Conservation (phyloP, 2,113 vertebrate species). For the Terrapene triunguis region DNA sequence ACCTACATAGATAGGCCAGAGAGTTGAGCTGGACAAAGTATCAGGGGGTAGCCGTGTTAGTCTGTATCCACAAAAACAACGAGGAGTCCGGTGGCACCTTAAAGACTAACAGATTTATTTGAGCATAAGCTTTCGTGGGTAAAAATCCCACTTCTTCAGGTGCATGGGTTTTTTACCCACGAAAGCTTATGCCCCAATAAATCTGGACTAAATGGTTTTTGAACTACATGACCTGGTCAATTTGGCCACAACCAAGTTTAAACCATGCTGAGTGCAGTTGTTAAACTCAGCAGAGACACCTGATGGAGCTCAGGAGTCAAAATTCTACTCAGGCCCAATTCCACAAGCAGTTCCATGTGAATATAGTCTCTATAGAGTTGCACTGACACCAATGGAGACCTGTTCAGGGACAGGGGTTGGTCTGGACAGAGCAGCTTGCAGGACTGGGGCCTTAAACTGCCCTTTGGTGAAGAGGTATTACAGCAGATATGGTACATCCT, state of each 20-base stretch:
- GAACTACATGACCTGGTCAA: not conserved
- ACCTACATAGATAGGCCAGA: rapidly evolving
- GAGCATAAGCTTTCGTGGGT: too few species aligned
- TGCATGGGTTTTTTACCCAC: too few species aligned
- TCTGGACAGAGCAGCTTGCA: not conserved
- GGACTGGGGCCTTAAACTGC: not conserved
- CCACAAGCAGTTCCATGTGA: not conserved
- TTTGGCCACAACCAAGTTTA: not conserved
- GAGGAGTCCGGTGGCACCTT: too few species aligned
- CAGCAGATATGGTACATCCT: not conserved
- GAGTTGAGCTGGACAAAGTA: not conserved
- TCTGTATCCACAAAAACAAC: too few species aligned
- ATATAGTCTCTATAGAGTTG: not conserved
- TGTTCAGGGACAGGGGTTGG: not conserved
- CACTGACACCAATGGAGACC: rapidly evolving
- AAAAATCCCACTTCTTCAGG: too few species aligned
- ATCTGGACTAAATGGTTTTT: not conserved
- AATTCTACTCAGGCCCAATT: not conserved
- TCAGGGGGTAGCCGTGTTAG: not conserved
- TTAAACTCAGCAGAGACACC: not conserved
- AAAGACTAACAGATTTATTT: too few species aligned
- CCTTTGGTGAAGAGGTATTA: rapidly evolving
- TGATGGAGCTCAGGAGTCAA: not conserved
- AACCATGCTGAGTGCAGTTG: not conserved
- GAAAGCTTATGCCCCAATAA: too few species aligned